Conservation (phyloP, 1,140 invertebrate genomes). For the Drosophila serrata region DNA sequence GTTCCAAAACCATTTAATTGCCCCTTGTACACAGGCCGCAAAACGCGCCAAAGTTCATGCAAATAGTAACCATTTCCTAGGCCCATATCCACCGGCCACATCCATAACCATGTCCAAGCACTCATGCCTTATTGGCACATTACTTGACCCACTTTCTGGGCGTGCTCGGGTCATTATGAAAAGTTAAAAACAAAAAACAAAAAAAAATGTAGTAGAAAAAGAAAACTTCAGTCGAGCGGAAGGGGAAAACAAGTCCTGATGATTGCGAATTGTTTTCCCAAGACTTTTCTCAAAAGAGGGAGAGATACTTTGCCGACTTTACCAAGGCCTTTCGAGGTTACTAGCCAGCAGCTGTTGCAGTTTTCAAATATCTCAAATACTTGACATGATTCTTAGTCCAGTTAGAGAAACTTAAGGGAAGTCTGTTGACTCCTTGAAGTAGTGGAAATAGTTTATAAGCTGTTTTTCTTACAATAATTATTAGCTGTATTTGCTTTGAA, state of each 20-base stretch:
- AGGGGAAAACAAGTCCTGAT: slow-evolving; percentile 11
- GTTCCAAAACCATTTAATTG: slow-evolving; percentile 56
- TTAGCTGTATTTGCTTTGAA: background rate
- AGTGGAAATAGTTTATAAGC: background rate
- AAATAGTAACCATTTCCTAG: slow-evolving; percentile 58
- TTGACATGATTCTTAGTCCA: slow-evolving; percentile 11
- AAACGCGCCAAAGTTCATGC: slow-evolving; percentile 77
- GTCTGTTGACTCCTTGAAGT: background rate
- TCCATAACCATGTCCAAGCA: slow-evolving; percentile 31
- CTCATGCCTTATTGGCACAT: slow-evolving; percentile 45
- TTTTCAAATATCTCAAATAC: slow-evolving; percentile 52
- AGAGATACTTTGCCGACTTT: slow-evolving; percentile 40
- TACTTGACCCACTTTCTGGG: slow-evolving; percentile 44
- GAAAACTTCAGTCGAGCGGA: slow-evolving; percentile 32
- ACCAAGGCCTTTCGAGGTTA: slow-evolving; percentile 23
- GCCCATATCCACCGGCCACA: slow-evolving; percentile 31
- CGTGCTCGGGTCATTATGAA: slow-evolving; percentile 47
- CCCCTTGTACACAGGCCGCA: slow-evolving; percentile 60
- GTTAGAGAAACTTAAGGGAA: slow-evolving; percentile 16
- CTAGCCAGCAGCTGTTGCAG: slow-evolving; percentile 54
- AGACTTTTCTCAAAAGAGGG: slow-evolving; percentile 29
- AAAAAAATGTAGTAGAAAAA: background rate
- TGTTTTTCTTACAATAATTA: slow-evolving; percentile 1
- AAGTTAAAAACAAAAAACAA: slow-evolving; percentile 28
- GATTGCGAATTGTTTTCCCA: slow-evolving; percentile 52